Percentiles rank a stretch among this genome's conserved stretches.
These are phyloP conservation scores for Erethizon dorsatum DNA, from an alignment of 2,797 vertebrate genomes.

Conservation along the genomic window DNA sequence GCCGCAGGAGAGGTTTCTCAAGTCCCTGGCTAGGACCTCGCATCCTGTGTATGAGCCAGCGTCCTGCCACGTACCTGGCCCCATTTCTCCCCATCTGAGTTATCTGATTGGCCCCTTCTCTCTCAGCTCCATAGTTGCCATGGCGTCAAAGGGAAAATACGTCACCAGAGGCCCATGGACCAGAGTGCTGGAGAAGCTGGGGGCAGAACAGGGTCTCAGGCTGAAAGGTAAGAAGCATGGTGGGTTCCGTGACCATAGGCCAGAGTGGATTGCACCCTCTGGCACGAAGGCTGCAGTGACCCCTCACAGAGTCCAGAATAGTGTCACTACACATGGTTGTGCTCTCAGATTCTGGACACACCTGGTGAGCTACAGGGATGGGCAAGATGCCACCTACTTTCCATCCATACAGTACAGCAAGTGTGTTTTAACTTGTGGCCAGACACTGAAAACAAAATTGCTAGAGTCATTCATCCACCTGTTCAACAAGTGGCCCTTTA, in stretches of 20 bases:
- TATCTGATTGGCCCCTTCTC: background rate
- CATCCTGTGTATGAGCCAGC: fast-evolving
- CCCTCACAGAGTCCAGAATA: no score
- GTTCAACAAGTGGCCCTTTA: background rate
- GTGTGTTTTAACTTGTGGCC: background rate
- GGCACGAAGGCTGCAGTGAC: no score
- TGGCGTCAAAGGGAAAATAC: slow-evolving; percentile 95
- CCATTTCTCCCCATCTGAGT: fast-evolving
- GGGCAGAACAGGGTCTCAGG: slow-evolving; percentile 90
- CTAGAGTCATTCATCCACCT: background rate
- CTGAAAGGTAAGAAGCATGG: slow-evolving; percentile 92
- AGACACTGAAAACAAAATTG: background rate
- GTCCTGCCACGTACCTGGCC: fast-evolving
- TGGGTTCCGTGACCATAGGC: background rate
- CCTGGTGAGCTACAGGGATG: fast-evolving
- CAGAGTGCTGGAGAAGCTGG: slow-evolving; percentile 94
- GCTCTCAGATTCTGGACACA: background rate
- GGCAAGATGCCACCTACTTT: background rate
- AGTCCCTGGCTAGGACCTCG: background rate
- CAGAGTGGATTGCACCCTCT: background rate
- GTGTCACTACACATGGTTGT: background rate
- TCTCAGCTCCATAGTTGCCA: slow-evolving; percentile 94
- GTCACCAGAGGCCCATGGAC: slow-evolving; percentile 94
- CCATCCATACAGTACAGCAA: background rate
- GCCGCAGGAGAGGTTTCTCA: fast-evolving